Evolutionary conservation across 2,888 invertebrate species (phyloP), one percentile per base, ranked within the genome.

Genomic region (Diabrotica balteata): DNA sequence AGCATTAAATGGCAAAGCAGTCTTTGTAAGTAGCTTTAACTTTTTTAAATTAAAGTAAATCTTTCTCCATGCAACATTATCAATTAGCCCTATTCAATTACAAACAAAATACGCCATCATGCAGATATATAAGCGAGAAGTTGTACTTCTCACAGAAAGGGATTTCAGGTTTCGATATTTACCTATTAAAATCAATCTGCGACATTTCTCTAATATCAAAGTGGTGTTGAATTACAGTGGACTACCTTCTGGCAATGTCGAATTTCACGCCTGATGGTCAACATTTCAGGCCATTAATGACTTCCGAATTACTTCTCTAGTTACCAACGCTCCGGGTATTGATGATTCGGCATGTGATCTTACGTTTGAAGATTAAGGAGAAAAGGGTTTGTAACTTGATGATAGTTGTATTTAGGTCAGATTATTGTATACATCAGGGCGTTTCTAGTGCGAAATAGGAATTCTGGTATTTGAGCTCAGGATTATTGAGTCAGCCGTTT

Each of bases 231-330:
- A 68, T 62, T 67, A 68, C 61, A 47, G 59, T 59, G 64, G 66
- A 65, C 68, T 32, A 66, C 66, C 59, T 53, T 55, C 66, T 66
- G 59, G 47, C 71, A 59, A 55, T 60, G 61, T 63, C 67, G 46
- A 68, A 65, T 67, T 73, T 76, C 73, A 73, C 73, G 76, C 67
- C 73, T 73, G 72, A 73, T 76, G 72, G 76, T 76, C 75, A 74
- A 76, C 76, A 76, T 68, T 72, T 73, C 75, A 76, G 72, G 75
- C 68, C 74, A 73, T 77, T 75, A 75, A 73, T 72, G 72, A 73
- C 71, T 73, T 73, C 64, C 63, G 72, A 69, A 73, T 72, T 72
- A 68, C 70, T 69, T 73, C 59, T 9, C 44, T 45, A 53, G 32
- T 32, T 32, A 32, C 65, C 62, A 59, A 59, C 60, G 67, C 55